phyloP scores from a whole-genome alignment of 2,888 invertebrate genomes.

The Papilio elwesi region DNA sequence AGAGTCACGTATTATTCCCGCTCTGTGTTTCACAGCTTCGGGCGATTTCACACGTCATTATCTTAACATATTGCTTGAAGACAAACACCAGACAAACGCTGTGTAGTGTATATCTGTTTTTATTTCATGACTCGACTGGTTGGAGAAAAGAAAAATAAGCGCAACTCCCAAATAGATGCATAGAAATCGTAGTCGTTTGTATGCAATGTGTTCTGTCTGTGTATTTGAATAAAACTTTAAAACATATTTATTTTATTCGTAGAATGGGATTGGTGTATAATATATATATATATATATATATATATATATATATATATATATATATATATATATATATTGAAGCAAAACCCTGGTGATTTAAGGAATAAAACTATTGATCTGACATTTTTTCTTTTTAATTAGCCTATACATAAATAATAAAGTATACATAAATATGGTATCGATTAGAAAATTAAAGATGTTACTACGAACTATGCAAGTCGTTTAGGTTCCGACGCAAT shows the following conservation, averaged over 20 bases:
- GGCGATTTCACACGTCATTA: constrained; percentile 33
- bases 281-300: no score
- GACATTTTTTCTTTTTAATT: no score
- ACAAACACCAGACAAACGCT: constrained; percentile 14
- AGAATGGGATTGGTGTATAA: background rate
- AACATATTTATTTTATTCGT: constrained; percentile 8
- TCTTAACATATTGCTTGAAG: constrained; percentile 22
- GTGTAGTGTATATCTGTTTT: constrained; percentile 20
- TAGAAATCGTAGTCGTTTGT: constrained; percentile 22
- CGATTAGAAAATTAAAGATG: no score
- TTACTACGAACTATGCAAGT: no score
- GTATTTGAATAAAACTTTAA: constrained; percentile 18
- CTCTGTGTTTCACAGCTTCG: constrained; percentile 17
- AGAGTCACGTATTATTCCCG: constrained; percentile 17
- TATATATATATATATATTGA: no score
- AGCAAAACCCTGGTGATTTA: background rate
- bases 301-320: no score
- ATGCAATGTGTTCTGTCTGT: constrained; percentile 21
- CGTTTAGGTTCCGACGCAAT: no score
- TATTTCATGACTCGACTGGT: constrained; percentile 20
- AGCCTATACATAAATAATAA: no score
- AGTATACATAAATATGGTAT: no score
- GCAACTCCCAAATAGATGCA: constrained; percentile 16
- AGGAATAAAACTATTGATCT: background rate
- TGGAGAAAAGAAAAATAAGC: constrained; percentile 21